phyloP scores from a whole-genome alignment of 2,797 vertebrate species.

The Prionace glauca region DNA sequence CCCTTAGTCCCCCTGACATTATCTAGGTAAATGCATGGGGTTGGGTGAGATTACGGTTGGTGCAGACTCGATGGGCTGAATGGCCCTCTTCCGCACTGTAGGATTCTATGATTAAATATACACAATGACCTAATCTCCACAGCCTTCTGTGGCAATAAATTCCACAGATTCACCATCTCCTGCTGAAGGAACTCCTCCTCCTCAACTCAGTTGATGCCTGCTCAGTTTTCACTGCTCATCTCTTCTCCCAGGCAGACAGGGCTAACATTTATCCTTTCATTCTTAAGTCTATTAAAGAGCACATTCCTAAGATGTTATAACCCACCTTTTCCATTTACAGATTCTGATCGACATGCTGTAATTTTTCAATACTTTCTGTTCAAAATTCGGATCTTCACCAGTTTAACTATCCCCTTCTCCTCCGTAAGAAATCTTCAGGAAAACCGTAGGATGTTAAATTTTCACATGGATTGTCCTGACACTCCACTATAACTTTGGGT shows the following conservation, averaged over 20 bases:
- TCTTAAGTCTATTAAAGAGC: not conserved
- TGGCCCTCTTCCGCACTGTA: no score
- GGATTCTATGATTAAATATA: no score
- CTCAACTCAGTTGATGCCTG: no score
- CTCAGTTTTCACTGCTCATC: not conserved
- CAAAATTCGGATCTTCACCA: not conserved
- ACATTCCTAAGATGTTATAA: not conserved
- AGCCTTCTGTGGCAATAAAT: no score
- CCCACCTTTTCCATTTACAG: not conserved
- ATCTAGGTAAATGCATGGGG: no score
- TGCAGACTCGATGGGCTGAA: no score
- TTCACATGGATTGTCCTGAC: not conserved
- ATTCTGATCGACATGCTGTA: not conserved
- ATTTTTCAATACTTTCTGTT: not conserved
- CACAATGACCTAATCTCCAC: no score
- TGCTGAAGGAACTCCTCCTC: no score
- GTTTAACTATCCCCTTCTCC: not conserved
- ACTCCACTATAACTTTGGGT: not conserved
- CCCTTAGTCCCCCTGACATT: no score
- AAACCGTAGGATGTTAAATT: not conserved
- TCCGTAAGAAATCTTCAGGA: not conserved
- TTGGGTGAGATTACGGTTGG: no score
- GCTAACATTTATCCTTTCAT: not conserved
- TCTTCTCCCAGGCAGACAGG: not conserved
- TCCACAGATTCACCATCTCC: no score